A percentile compares a stretch with the other conserved stretches of the same genome.
These are phyloP conservation scores for Muscicapa striata DNA, from an alignment of 2,797 vertebrate species.

Conservation along the genomic window DNA sequence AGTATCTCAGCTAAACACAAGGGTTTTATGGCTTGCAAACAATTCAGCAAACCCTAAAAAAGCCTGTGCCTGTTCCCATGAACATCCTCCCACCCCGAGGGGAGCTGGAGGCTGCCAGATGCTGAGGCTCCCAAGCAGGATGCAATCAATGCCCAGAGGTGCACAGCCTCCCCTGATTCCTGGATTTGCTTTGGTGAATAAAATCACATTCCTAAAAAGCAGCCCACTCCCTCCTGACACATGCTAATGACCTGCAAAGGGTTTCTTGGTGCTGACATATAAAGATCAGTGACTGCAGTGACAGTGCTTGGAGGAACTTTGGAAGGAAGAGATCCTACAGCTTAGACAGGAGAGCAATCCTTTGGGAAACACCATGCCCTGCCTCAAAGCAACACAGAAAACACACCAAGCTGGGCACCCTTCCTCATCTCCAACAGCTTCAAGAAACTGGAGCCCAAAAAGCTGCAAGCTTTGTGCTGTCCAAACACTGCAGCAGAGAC, in stretches of 20 bases:
- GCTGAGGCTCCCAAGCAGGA: neutral
- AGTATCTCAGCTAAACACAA: neutral
- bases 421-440: neutral
- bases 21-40: neutral
- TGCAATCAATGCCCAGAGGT: rapidly evolving
- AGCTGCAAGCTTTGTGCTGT: neutral
- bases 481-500: neutral
- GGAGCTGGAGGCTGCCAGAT: neutral
- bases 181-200: neutral
- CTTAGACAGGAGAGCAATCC: neutral
- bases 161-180: neutral
- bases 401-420: neutral
- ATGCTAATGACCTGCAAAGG: neutral
- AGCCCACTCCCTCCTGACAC: neutral
- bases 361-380: neutral
- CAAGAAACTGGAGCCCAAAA: neutral
- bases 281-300: neutral
- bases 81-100: neutral
- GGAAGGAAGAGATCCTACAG: neutral
- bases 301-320: neutral
- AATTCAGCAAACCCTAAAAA: neutral
- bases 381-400: neutral
- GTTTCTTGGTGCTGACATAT: neutral
- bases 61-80: neutral
- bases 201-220: neutral